Conservation (phyloP, 2,888 invertebrate species). For the Anaspis maculata region DNA sequence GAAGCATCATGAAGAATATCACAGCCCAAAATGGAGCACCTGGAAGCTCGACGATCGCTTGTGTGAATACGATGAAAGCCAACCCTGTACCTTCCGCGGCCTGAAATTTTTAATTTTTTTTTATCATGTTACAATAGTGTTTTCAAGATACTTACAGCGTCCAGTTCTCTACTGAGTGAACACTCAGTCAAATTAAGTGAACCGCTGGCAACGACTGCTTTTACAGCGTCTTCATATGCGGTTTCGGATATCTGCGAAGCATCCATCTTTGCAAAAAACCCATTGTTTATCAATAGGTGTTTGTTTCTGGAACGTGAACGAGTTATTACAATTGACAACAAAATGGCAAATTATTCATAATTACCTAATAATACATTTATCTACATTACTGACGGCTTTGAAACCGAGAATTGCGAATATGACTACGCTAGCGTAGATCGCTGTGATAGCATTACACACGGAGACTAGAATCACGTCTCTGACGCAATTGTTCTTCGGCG, state of each 20-base stretch:
- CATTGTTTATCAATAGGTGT: constrained; percentile 36
- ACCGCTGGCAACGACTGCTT: constrained; percentile 28
- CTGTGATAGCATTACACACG: constrained; percentile 86
- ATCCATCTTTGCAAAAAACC: constrained; percentile 25
- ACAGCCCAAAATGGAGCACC: constrained; percentile 94
- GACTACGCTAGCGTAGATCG: constrained; percentile 89
- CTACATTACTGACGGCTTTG: constrained; percentile 87
- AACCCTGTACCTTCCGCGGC: constrained; percentile 94
- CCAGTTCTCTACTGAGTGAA: constrained; percentile 63
- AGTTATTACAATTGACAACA: neutral
- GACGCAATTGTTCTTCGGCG: constrained; percentile 90
- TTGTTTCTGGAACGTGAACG: constrained; percentile 44
- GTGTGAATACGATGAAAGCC: constrained; percentile 95
- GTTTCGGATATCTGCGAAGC: constrained; percentile 13
- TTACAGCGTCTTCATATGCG: constrained; percentile 14
- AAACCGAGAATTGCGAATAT: constrained; percentile 94
- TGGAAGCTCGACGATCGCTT: constrained; percentile 89
- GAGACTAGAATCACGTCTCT: constrained; percentile 86
- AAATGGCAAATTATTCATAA: constrained; percentile 1
- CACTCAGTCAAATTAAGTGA: constrained; percentile 48
- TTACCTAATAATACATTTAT: constrained; percentile 71
- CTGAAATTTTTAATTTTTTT: too few species aligned
- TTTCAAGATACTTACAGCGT: constrained; percentile 66
- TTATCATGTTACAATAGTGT: constrained; percentile 2
- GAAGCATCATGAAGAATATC: constrained; percentile 91